Conservation (phyloP, 2,797 vertebrate species). For the Myripristis murdjan region DNA sequence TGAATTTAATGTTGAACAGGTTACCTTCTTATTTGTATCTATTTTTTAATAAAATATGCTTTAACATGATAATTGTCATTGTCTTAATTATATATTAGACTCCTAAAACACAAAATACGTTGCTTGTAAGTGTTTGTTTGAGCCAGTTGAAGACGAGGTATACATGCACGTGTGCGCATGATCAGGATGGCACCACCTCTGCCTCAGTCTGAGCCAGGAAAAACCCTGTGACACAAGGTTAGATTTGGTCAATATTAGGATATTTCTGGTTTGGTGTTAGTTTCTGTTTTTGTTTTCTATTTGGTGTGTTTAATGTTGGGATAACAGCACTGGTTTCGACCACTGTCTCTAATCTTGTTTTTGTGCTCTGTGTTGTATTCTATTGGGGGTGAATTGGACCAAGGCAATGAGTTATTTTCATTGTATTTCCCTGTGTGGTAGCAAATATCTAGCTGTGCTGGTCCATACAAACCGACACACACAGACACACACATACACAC, state of each 20-base stretch:
- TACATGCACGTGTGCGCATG: no score
- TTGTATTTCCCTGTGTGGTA: constrained; percentile 22
- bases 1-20: no score
- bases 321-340: background rate
- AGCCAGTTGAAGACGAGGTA: no score
- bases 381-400: constrained; percentile 32
- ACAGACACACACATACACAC: constrained; percentile 7
- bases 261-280: constrained; percentile 24
- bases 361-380: constrained; percentile 29
- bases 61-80: no score
- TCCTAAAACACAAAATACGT: no score
- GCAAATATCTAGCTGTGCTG: constrained; percentile 42
- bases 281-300: constrained; percentile 5
- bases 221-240: no score
- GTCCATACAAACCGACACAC: background rate
- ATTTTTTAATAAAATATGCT: no score
- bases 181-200: no score
- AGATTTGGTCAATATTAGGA: constrained; percentile 7
- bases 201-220: no score
- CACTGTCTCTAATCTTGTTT: constrained; percentile 8
- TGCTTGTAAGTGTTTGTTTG: no score
- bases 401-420: constrained; percentile 30
- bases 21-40: no score
- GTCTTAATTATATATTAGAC: no score
- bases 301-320: background rate